Base-by-base conservation (phyloP, 92 coral and sea anemone genomes). In the Paragorgia papillata region DNA sequence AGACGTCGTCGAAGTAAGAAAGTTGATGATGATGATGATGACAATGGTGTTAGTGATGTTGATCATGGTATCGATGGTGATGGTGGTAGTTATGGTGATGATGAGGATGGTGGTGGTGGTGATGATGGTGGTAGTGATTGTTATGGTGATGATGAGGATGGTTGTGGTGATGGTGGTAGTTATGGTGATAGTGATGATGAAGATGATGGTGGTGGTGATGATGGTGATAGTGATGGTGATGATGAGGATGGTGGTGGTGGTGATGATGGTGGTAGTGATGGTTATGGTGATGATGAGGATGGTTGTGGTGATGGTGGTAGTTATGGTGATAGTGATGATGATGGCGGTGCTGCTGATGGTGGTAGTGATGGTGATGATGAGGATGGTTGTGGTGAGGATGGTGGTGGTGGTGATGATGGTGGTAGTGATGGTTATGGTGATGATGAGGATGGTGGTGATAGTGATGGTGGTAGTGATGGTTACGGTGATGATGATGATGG, bases 1-100 rank as follows among this genome's bases (percentile, higher is more conserved):
- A 86, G 76, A 63, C 89, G 14, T 91, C 96, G 3, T 93, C 97
- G 24, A 89, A 89, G 97, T 93, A 64, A 46, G 81, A 46, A 46
- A 6, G 43, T 37, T 37, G 4, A 37, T 4, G 10, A n/a, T 12
- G 15, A 7, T 46, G 15, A 46, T 15, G 2, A 15, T 15, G 15
- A 46, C n/a, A 2, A 46, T 7, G n/a, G n/a, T 46, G n/a, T 6
- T 46, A 15, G 2, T 46, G 53, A 46, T 46, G 53, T 6, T 46
- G 17, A 46, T 46, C 14, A 46, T 46, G n/a, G 15, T 46, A 15
- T 4, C 12, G 43, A 37, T 37, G n/a, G 14, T 91, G 93, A 6
- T 93, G 93, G 24, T 87, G 87, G 97, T 93, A 64, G 35, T 77
- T 6, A 46, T 46, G 43, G 4, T 37, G 4, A 37, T 4, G 10